Percentiles rank a stretch among this genome's conserved stretches.
Evolutionary conservation across 1,140 invertebrate genomes (phyloP).

Genomic region (Pachyrhynchus sulphureomaculatus): DNA sequence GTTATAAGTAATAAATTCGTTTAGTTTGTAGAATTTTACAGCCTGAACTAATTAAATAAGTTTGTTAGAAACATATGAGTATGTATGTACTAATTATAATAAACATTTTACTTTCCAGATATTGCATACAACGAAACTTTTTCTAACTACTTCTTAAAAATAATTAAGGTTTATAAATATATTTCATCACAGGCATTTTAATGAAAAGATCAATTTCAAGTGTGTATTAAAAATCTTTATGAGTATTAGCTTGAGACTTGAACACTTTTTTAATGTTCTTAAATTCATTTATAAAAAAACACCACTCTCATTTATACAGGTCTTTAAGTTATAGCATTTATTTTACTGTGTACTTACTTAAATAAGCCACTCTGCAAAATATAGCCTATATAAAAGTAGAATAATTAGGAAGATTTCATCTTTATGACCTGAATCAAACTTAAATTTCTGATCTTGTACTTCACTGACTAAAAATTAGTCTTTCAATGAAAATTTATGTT

Average conservation of each 20-base stretch:
- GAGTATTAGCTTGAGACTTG: background rate
- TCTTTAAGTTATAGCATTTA: too few relatives aligned
- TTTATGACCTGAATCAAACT: too few relatives aligned
- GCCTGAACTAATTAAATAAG: background rate
- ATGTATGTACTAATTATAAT: background rate
- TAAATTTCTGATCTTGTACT: too few relatives aligned
- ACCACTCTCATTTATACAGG: too few relatives aligned
- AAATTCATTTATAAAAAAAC: too few relatives aligned
- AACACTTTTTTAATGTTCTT: too few relatives aligned
- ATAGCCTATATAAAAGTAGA: too few relatives aligned
- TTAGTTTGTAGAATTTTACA: slow-evolving; percentile 9
- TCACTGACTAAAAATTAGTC: too few relatives aligned
- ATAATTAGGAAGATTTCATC: too few relatives aligned
- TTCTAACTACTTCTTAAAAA: slow-evolving; percentile 16
- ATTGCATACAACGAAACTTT: slow-evolving; percentile 15
- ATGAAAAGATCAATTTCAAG: slow-evolving; percentile 15
- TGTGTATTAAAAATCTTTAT: background rate
- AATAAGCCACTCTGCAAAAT: too few relatives aligned
- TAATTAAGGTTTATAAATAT: slow-evolving; percentile 11
- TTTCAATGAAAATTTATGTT: too few relatives aligned
- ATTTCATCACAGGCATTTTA: slow-evolving; percentile 23
- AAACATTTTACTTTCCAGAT: background rate
- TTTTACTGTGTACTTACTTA: too few relatives aligned
- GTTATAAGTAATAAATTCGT: slow-evolving; percentile 25
- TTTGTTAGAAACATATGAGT: background rate